Evolutionary conservation across 1,140 invertebrate species (phyloP), one percentile per base, ranked within the genome.

Genomic region (Nomia melanderi): DNA sequence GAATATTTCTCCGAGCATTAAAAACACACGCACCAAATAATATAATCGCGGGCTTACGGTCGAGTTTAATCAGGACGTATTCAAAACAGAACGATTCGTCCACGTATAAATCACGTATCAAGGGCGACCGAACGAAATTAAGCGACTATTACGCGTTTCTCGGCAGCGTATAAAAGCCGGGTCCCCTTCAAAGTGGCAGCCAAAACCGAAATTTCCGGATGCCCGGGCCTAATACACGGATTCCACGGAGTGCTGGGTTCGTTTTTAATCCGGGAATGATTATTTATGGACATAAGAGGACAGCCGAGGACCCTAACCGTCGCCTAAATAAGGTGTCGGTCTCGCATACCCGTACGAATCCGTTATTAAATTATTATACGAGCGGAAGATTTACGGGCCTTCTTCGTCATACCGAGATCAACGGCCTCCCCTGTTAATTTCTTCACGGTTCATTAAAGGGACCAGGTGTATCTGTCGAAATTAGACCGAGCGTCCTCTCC

Each of bases 281-380:
- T 89, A 90, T 89, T 89, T 88, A 90, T 90, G 87, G 72, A 77
- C 81, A 80, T 88, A 86, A 86, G 85, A 87, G 54, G 80, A 82
- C 78, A 84, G 75, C 64, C 64, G 53, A 65, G 72, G 73, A 39
- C n/a, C 57, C 62, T 81, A 81, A 81, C 82, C 71, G 71, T 75
- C 79, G 71, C 62, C 76, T 84, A 84, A 85, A 85, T 85, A 84
- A 85, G 67, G 57, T 67, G 79, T 76, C 63, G 75, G 67, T 54
- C 78, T 83, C 83, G 65, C 72, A 85, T 79, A 82, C 77, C 79
- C 66, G 27, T 72, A 77, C 62, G 78, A 70, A 84, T 81, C 80
- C 86, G 82, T 90, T 89, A 89, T 90, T 90, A 88, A 90, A 90
- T 90, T 88, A 87, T 88, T 88, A 89, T 86, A 85, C 83, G 78